Percentiles rank a stretch among this genome's conserved stretches.
Evolutionary conservation across 2,113 vertebrate species (phyloP).

Genomic region (Zosterops pallidus): DNA sequence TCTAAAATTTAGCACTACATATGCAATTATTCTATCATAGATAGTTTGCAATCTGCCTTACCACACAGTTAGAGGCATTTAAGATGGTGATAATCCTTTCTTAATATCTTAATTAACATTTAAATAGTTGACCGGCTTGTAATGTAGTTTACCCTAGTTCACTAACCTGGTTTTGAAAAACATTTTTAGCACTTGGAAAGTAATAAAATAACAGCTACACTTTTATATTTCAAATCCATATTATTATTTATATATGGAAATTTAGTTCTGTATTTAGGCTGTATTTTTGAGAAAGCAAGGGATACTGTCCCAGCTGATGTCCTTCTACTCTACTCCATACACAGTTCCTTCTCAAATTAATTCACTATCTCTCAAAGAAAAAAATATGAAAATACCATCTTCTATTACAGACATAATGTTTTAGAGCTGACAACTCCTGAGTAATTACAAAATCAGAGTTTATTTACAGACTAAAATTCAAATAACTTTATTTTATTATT

Average conservation of each 20-base stretch:
- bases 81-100: not conserved
- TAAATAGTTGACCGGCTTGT: not conserved
- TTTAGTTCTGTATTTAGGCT: not conserved
- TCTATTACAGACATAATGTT: not conserved
- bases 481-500: not conserved
- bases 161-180: not conserved
- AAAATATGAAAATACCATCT: not conserved
- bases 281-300: not conserved
- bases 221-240: not conserved
- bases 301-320: not conserved
- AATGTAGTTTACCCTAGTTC: not conserved
- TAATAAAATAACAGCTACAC: not conserved
- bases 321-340: not conserved
- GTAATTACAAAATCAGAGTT: not conserved
- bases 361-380: not conserved
- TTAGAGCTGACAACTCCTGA: not conserved
- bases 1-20: not conserved
- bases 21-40: not conserved
- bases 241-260: not conserved
- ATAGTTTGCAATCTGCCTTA: slow-evolving; percentile 11
- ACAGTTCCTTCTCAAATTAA: not conserved
- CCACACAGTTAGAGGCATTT: not conserved
- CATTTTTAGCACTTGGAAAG: not conserved
- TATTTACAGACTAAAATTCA: slow-evolving; percentile 20
- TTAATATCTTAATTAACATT: not conserved